phyloP scores from a whole-genome alignment of 2,888 invertebrate species.

The Hetaerina titia region DNA sequence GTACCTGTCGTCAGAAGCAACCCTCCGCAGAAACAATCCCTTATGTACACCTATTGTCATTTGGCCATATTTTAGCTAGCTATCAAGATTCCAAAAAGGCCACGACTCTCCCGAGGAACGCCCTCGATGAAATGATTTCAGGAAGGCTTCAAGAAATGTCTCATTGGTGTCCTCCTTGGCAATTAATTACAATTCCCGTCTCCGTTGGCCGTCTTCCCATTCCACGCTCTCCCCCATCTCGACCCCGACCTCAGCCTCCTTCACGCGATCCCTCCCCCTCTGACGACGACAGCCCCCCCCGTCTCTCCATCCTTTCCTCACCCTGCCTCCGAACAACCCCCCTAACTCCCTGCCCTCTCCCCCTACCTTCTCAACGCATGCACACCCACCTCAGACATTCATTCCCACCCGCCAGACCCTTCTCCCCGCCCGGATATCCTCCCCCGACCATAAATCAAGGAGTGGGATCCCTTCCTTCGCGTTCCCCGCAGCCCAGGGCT shows the following conservation, averaged over 20 bases:
- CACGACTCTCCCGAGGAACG: not conserved
- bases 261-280: not conserved
- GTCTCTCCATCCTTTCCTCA: not conserved
- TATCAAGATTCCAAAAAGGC: not conserved
- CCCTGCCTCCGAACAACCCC: too few species aligned
- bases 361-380: not conserved
- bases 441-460: not conserved
- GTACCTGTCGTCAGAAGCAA: too few species aligned
- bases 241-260: not conserved
- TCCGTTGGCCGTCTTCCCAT: not conserved
- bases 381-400: not conserved
- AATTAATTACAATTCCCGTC: not conserved
- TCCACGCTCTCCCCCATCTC: not conserved
- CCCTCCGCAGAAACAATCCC: too few species aligned
- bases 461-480: not conserved
- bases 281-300: not conserved
- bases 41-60: too few species aligned
- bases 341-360: not conserved
- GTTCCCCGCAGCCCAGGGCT: not conserved
- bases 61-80: too few species aligned
- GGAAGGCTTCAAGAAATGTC: not conserved
- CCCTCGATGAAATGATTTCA: not conserved
- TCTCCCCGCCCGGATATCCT: not conserved
- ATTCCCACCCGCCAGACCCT: not conserved
- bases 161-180: not conserved